Conservation (phyloP, 2,797 vertebrate species). For the Eulemur coronatus region DNA sequence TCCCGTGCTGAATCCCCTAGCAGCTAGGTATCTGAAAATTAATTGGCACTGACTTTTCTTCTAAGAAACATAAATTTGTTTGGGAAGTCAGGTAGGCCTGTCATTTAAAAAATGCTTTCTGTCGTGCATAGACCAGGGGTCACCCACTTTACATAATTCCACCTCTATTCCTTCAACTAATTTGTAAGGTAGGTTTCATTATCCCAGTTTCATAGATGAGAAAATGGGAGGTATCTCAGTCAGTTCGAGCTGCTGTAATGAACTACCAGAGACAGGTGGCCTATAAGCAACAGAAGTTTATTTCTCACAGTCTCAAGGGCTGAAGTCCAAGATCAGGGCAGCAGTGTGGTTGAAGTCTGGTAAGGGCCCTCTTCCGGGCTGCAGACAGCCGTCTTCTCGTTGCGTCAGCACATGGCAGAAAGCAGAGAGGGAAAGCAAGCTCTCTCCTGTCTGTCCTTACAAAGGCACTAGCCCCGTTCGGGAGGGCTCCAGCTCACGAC, state of each 20-base stretch:
- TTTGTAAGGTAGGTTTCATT: not conserved
- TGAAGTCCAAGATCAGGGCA: not conserved
- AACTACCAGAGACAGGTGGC: not conserved
- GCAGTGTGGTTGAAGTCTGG: too few species aligned
- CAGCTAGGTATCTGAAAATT: not conserved
- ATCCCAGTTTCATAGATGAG: not conserved
- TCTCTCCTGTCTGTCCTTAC: not conserved
- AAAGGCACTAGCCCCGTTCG: not conserved
- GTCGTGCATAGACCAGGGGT: not conserved
- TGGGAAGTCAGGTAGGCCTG: not conserved
- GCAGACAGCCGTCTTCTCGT: too few species aligned
- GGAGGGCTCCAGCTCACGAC: not conserved
- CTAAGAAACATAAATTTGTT: constrained; percentile 25
- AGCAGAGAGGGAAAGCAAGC: not conserved
- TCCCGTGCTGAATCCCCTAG: not conserved
- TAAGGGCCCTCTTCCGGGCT: not conserved
- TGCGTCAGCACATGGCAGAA: too few species aligned
- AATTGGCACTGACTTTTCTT: not conserved
- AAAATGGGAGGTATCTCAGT: not conserved
- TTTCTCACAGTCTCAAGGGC: not conserved
- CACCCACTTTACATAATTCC: not conserved
- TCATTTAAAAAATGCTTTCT: not conserved
- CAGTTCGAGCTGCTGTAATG: not conserved
- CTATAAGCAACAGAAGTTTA: not conserved
- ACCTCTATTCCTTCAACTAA: not conserved